A percentile compares a stretch with the other conserved stretches of the same genome.
Evolutionary conservation across 2,797 vertebrate genomes (phyloP).

Genomic region (Protosalanx chinensis): DNA sequence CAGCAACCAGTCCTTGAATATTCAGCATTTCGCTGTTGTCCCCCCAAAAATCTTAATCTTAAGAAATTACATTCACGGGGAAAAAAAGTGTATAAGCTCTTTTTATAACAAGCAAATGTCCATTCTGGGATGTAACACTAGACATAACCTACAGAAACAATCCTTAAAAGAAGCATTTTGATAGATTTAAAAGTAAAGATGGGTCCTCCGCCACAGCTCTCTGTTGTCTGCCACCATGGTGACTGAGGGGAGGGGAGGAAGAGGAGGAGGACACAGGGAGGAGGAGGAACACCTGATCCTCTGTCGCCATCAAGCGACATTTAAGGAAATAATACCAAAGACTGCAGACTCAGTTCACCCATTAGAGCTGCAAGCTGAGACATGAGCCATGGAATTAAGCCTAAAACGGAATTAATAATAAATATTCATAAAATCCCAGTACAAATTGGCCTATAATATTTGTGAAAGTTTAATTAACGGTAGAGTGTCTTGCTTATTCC

Average conservation of each 20-base stretch:
- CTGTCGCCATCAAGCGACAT: conserved; percentile 56
- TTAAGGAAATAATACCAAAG: conserved; percentile 15
- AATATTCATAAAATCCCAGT: too few species aligned
- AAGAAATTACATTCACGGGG: conserved; percentile 33
- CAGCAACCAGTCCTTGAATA: conserved; percentile 57
- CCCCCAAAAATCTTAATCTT: conserved; percentile 38
- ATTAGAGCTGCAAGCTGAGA: neutral
- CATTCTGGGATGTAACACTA: conserved; percentile 41
- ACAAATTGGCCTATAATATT: neutral
- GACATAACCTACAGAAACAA: conserved; percentile 25
- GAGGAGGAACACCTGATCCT: conserved; percentile 14
- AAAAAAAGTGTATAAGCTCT: conserved; percentile 34
- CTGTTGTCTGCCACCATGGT: conserved; percentile 79
- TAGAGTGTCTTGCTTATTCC: too few species aligned
- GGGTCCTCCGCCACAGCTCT: conserved; percentile 46
- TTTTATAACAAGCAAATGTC: conserved; percentile 43
- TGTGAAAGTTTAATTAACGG: too few species aligned
- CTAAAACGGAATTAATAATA: neutral
- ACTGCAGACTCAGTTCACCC: neutral
- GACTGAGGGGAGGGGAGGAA: conserved; percentile 72
- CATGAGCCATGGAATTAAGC: neutral
- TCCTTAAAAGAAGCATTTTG: conserved; percentile 35
- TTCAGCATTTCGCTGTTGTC: conserved; percentile 63
- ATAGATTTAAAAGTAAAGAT: conserved; percentile 53
- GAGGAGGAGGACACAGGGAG: conserved; percentile 39